phyloP scores from a whole-genome alignment of 2,888 invertebrate genomes.

The Crossocerus cetratus region DNA sequence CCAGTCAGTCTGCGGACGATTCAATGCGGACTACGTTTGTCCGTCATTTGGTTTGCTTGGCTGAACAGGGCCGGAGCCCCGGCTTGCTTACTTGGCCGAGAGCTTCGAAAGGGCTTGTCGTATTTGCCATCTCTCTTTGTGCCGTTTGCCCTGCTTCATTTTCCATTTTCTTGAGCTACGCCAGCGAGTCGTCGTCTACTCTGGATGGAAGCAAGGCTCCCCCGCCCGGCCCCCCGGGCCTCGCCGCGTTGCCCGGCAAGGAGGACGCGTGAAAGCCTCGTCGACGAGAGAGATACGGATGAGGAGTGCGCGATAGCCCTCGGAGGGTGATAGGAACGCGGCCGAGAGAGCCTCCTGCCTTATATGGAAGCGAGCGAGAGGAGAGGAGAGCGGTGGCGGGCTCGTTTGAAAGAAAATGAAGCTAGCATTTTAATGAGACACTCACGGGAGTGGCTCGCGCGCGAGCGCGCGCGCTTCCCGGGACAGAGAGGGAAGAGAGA shows the following conservation, averaged over 20 bases:
- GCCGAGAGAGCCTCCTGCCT: neutral
- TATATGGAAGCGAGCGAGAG: neutral
- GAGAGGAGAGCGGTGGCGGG: conserved; percentile 28
- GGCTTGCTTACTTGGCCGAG: conserved; percentile 56
- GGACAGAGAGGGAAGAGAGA: conserved; percentile 1
- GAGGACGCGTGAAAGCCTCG: conserved; percentile 14
- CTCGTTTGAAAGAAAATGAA: conserved; percentile 69
- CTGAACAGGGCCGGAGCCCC: conserved; percentile 28
- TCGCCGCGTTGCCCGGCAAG: neutral
- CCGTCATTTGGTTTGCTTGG: conserved; percentile 64
- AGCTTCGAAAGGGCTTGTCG: conserved; percentile 65
- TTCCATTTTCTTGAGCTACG: conserved; percentile 61
- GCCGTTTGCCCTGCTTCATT: conserved; percentile 64
- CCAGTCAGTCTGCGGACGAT: conserved; percentile 40
- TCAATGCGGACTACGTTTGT: conserved; percentile 53
- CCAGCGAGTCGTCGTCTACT: conserved; percentile 40
- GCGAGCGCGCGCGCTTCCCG: conserved; percentile 31
- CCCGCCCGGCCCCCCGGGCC: too few species aligned
- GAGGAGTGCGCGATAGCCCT: conserved; percentile 13
- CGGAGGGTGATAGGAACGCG: conserved; percentile 14
- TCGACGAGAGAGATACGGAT: conserved; percentile 2
- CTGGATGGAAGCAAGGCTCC: too few species aligned
- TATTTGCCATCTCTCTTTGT: conserved; percentile 74
- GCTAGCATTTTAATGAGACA: conserved; percentile 72
- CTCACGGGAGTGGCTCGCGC: conserved; percentile 59